Conservation (phyloP, 1,140 invertebrate genomes). For the Zaprionus vittiger region DNA sequence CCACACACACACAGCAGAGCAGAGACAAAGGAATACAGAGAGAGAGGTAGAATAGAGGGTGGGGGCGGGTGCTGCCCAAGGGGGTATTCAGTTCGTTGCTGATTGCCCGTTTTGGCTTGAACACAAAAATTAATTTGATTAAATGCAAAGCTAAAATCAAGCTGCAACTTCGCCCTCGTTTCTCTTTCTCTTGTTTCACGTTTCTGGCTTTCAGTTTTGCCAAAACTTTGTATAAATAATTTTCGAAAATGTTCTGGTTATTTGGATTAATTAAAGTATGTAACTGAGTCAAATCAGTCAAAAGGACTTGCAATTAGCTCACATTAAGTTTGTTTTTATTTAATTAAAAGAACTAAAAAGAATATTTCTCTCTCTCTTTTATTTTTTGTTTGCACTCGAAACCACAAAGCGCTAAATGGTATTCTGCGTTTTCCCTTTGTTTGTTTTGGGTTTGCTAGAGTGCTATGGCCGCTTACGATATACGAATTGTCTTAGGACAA, state of each 20-base stretch:
- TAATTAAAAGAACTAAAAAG: background rate
- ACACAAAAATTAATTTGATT: constrained; percentile 76
- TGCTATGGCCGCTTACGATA: no score
- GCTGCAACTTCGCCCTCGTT: constrained; percentile 27
- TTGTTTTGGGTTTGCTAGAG: no score
- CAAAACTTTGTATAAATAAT: constrained; percentile 38
- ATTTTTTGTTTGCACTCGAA: no score
- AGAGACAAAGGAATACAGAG: background rate
- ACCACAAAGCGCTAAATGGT: no score
- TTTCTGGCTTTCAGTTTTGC: background rate
- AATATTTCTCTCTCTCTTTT: background rate
- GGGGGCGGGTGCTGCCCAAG: background rate
- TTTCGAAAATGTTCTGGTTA: constrained; percentile 12
- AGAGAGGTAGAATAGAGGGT: background rate
- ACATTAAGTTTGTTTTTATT: background rate
- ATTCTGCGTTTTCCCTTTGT: no score
- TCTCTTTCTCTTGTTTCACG: background rate
- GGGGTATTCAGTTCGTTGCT: constrained; percentile 12
- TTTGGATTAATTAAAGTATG: constrained; percentile 7
- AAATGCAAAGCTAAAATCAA: constrained; percentile 37
- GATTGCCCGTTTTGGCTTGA: constrained; percentile 52
- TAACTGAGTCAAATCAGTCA: constrained; percentile 9
- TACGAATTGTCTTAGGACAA: no score
- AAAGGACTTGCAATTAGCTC: background rate
- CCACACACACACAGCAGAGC: constrained; percentile 11